A percentile compares a stretch with the other conserved stretches of the same genome.
Evolutionary conservation across 2,113 vertebrate genomes (phyloP).

Genomic region (Trematomus loennbergii): DNA sequence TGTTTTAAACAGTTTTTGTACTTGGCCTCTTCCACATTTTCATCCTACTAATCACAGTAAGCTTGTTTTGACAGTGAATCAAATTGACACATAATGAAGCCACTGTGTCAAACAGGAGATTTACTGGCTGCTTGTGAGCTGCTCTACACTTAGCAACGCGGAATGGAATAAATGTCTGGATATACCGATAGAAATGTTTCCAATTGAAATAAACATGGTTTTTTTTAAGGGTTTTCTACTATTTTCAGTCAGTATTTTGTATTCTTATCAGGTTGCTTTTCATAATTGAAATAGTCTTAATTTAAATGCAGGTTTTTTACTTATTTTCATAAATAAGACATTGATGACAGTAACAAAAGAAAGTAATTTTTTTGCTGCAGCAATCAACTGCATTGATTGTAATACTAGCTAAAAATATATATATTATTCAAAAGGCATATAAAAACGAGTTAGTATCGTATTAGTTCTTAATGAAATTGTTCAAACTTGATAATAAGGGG

Average conservation of each 20-base stretch:
- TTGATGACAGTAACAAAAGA: neutral
- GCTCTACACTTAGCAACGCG: neutral
- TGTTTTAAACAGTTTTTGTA: neutral
- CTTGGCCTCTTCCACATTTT: constrained; percentile 39
- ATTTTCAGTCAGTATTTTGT: neutral
- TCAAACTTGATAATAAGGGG: neutral
- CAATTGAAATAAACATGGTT: neutral
- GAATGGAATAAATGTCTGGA: constrained; percentile 25
- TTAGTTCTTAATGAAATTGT: too few species aligned
- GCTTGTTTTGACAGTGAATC: constrained; percentile 16
- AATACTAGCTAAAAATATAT: neutral
- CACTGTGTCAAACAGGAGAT: constrained; percentile 47
- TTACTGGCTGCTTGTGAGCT: constrained; percentile 12
- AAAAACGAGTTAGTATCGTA: neutral
- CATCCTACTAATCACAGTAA: constrained; percentile 32
- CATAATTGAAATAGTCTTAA: neutral
- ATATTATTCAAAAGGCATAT: neutral
- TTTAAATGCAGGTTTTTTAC: neutral
- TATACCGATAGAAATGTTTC: neutral
- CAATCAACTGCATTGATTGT: neutral
- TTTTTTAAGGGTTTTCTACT: neutral
- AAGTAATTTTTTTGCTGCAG: neutral
- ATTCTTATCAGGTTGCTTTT: neutral
- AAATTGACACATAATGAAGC: constrained; percentile 26
- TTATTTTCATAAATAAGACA: neutral